A percentile compares a stretch with the other conserved stretches of the same genome.
These are phyloP conservation scores for Sylvia borin DNA, from an alignment of 2,797 vertebrate species.

Conservation along the genomic window DNA sequence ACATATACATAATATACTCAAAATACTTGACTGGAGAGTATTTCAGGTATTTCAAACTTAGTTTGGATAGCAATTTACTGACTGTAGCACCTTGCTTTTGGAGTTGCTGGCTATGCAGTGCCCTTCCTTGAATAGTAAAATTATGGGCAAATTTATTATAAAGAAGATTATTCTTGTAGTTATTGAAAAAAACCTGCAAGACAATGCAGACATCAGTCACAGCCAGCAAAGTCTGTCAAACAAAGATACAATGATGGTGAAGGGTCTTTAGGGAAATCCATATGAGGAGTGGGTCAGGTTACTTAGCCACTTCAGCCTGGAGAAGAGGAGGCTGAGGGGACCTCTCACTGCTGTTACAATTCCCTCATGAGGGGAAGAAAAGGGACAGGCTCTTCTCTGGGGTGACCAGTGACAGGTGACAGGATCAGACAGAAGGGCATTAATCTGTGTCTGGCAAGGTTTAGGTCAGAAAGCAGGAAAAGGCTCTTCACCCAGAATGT, in stretches of 20 bases:
- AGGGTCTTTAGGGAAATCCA: background rate
- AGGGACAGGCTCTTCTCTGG: background rate
- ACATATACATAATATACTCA: background rate
- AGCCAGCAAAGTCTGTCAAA: background rate
- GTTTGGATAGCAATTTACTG: background rate
- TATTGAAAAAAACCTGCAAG: background rate
- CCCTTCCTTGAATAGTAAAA: background rate
- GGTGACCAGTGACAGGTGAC: background rate
- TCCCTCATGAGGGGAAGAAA: background rate
- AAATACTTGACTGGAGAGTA: background rate
- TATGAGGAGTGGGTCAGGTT: background rate
- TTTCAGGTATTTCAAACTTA: background rate
- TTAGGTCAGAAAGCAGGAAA: background rate
- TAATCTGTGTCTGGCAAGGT: background rate
- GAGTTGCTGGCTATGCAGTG: background rate
- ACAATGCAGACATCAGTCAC: background rate
- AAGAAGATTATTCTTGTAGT: background rate
- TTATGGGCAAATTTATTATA: background rate
- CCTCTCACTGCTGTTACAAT: background rate
- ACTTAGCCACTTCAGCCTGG: background rate
- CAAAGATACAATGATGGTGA: background rate
- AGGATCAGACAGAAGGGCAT: background rate
- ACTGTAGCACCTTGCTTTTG: background rate
- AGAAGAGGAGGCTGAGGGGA: background rate
- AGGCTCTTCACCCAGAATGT: background rate